Percentiles rank a stretch among this genome's conserved stretches.
phyloP scores from a whole-genome alignment of 2,888 invertebrate genomes.

The Octonoba sinensis region DNA sequence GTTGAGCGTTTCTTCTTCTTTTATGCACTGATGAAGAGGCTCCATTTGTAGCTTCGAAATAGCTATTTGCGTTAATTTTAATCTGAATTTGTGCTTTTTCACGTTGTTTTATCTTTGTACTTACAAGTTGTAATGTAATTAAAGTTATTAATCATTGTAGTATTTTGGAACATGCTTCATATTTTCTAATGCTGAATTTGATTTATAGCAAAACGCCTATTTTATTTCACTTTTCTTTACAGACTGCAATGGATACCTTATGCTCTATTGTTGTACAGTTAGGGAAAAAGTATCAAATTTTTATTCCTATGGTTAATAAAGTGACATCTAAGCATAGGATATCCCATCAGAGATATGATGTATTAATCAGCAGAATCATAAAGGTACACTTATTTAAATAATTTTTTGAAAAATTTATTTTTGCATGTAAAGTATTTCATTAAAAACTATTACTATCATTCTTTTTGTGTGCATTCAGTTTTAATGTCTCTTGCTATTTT shows the following conservation, averaged over 20 bases:
- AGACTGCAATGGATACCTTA: slow-evolving; percentile 89
- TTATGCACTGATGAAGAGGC: too few species aligned
- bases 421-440: not conserved
- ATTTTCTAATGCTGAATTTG: too few species aligned
- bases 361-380: slow-evolving; percentile 74
- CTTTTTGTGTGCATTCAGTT: not conserved
- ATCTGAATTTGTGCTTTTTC: too few species aligned
- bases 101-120: too few species aligned
- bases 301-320: slow-evolving; percentile 90
- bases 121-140: too few species aligned
- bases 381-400: slow-evolving; percentile 40
- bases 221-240: too few species aligned
- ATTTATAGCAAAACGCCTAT: too few species aligned
- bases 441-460: not conserved
- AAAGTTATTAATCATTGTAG: too few species aligned
- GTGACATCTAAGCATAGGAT: slow-evolving; percentile 85
- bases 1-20: too few species aligned
- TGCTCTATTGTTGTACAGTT: slow-evolving; percentile 89
- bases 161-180: too few species aligned
- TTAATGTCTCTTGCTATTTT: not conserved
- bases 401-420: slow-evolving; percentile 10
- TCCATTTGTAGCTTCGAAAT: too few species aligned
- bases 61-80: too few species aligned
- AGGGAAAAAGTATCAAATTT: slow-evolving; percentile 90
- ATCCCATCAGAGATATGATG: slow-evolving; percentile 82